Evolutionary conservation across 2,888 invertebrate species (phyloP).

Genomic region (Alloscopus bannaensis): DNA sequence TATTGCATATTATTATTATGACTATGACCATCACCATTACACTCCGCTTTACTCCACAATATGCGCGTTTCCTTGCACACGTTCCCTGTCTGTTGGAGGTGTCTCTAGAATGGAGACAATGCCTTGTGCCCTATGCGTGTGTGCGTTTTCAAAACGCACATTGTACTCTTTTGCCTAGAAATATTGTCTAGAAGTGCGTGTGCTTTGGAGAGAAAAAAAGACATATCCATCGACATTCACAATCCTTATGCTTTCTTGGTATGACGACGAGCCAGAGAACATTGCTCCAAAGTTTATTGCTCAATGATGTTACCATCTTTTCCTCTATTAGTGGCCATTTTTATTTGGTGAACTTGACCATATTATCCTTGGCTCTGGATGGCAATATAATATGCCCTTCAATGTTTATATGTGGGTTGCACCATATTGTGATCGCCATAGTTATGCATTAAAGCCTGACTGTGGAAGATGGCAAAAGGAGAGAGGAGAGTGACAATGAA

Average conservation of each 20-base stretch:
- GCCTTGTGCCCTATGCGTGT: too few relatives aligned
- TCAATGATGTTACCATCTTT: slow-evolving; percentile 25
- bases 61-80: slow-evolving; percentile 32
- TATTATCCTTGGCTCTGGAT: slow-evolving; percentile 21
- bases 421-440: too few relatives aligned
- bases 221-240: too few relatives aligned
- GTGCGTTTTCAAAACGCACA: too few relatives aligned
- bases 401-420: too few relatives aligned
- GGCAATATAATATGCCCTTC: slow-evolving; percentile 10
- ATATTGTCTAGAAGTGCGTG: slow-evolving; percentile 20
- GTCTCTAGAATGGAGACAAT: too few relatives aligned
- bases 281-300: slow-evolving; percentile 24
- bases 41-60: slow-evolving; percentile 21
- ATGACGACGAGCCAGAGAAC: slow-evolving; percentile 3
- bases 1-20: slow-evolving; percentile 52
- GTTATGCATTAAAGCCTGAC: too few relatives aligned
- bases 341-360: slow-evolving; percentile 49
- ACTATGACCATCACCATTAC: slow-evolving; percentile 29
- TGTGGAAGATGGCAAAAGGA: too few relatives aligned
- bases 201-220: too few relatives aligned
- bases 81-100: slow-evolving; percentile 1
- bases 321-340: slow-evolving; percentile 41
- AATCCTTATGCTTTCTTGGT: too few relatives aligned
- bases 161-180: too few relatives aligned
- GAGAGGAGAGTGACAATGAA: too few relatives aligned